Evolutionary conservation across 1,140 invertebrate genomes (phyloP).

Genomic region (Dendrolimus punctatus): DNA sequence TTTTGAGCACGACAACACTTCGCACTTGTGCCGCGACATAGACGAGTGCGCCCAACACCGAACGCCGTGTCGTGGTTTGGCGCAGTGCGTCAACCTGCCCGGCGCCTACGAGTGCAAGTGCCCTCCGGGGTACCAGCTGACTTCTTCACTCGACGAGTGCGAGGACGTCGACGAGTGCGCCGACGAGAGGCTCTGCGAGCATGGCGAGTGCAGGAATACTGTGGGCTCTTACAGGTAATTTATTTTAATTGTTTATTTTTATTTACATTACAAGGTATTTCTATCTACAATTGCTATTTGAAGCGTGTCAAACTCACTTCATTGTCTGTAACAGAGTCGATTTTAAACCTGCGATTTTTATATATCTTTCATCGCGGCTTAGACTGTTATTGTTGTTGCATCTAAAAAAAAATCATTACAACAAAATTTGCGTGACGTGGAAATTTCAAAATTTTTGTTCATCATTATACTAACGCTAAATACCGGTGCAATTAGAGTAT

Average conservation of each 20-base stretch:
- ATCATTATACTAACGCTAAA: too few relatives aligned
- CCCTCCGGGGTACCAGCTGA: slow-evolving; percentile 84
- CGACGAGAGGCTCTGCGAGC: slow-evolving; percentile 81
- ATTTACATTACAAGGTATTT: too few relatives aligned
- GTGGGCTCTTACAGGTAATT: slow-evolving; percentile 77
- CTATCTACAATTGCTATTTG: too few relatives aligned
- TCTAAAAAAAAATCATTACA: too few relatives aligned
- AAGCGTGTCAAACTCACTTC: too few relatives aligned
- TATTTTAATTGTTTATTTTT: not conserved
- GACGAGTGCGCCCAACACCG: slow-evolving; percentile 76
- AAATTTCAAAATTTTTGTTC: too few relatives aligned
- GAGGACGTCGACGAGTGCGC: slow-evolving; percentile 86
- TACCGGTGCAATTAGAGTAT: too few relatives aligned
- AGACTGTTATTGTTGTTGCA: too few relatives aligned
- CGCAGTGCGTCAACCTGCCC: slow-evolving; percentile 82
- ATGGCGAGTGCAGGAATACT: slow-evolving; percentile 86
- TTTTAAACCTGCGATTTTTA: too few relatives aligned
- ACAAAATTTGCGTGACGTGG: too few relatives aligned
- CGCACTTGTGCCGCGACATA: slow-evolving; percentile 84
- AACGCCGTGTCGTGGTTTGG: slow-evolving; percentile 84
- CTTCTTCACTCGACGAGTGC: slow-evolving; percentile 75
- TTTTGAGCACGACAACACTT: slow-evolving; percentile 82
- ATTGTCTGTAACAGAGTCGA: too few relatives aligned
- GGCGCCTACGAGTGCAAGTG: slow-evolving; percentile 82
- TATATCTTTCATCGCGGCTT: too few relatives aligned